Conservation (phyloP, 2,797 vertebrate genomes). For the Manis javanica region DNA sequence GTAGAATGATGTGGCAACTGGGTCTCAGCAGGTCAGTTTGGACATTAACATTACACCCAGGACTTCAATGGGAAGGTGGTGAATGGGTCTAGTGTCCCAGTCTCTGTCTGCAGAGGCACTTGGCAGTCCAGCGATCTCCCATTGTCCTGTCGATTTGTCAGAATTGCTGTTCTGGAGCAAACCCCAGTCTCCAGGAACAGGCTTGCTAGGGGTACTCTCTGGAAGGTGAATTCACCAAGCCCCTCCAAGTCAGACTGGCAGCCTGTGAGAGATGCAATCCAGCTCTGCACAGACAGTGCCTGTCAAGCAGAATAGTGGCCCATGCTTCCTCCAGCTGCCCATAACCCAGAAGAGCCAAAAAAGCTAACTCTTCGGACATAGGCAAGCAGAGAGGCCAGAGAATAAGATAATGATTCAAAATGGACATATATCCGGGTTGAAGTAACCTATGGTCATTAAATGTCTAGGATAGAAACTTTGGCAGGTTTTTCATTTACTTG, state of each 20-base stretch:
- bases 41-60: background rate
- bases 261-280: constrained; percentile 28
- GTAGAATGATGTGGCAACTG: constrained; percentile 25
- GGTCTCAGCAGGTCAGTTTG: background rate
- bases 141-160: constrained; percentile 73
- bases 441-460: background rate
- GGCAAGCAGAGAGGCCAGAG: background rate
- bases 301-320: constrained; percentile 31
- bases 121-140: constrained; percentile 60
- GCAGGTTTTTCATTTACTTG: background rate
- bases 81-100: constrained; percentile 30
- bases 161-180: constrained; percentile 75
- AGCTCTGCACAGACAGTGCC: constrained; percentile 26
- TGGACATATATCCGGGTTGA: background rate
- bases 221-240: constrained; percentile 58
- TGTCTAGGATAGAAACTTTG: background rate
- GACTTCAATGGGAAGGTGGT: background rate
- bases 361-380: background rate
- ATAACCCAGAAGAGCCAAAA: constrained; percentile 37
- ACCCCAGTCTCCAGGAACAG: constrained; percentile 65
- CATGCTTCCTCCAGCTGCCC: constrained; percentile 24
- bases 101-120: constrained; percentile 53
- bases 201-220: constrained; percentile 22
- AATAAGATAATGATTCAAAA: constrained; percentile 39
- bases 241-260: constrained; percentile 66